These are phyloP conservation scores for Ochropacha duplaris DNA, from an alignment of 2,888 invertebrate genomes.

Conservation along the genomic window DNA sequence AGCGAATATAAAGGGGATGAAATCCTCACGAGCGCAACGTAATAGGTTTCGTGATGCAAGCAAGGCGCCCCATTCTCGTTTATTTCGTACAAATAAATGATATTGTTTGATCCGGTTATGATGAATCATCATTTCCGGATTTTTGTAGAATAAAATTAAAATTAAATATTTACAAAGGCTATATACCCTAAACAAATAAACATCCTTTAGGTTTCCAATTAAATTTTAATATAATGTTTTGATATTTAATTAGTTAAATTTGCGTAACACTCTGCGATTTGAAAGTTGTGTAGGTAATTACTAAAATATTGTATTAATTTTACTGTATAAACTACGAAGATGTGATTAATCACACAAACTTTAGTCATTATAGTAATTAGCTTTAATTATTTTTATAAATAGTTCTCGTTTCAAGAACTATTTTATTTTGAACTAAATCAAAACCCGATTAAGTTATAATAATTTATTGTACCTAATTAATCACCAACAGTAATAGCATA, in stretches of 20 bases:
- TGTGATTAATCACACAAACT: background rate
- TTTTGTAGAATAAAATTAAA: background rate
- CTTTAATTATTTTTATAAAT: no score
- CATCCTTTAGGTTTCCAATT: background rate
- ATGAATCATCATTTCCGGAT: background rate
- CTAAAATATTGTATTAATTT: no score
- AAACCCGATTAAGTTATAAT: no score
- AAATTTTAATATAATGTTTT: background rate
- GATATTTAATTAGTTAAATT: no score
- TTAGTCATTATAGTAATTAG: no score
- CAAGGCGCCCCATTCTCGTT: constrained; percentile 16
- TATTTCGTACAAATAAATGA: constrained; percentile 16
- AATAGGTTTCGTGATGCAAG: constrained; percentile 30
- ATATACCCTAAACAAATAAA: background rate
- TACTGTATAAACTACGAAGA: background rate
- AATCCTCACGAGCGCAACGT: constrained; percentile 18
- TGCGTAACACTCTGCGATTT: background rate
- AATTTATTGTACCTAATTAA: no score
- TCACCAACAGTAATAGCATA: no score
- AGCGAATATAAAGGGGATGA: constrained; percentile 16
- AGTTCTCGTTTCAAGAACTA: no score
- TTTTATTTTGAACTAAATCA: no score
- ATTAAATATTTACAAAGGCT: background rate
- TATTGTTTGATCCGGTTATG: background rate
- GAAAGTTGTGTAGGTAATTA: background rate